Conservation (phyloP, 2,888 invertebrate genomes). For the Chrysomela aeneicollis region DNA sequence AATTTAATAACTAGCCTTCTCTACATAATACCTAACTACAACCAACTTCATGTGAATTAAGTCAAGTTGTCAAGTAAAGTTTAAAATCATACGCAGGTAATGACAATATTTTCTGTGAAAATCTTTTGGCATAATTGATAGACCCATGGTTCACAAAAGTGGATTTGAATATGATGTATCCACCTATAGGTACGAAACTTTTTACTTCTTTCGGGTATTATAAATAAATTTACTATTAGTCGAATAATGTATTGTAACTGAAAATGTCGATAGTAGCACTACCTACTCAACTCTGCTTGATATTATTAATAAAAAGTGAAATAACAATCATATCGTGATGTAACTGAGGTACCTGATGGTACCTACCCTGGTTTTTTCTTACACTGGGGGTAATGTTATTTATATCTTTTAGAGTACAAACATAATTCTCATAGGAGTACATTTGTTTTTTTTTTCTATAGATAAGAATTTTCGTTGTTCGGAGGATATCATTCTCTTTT, state of each 20-base stretch:
- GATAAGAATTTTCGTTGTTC: conserved; percentile 36
- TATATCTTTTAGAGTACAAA: conserved; percentile 59
- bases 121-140: too few relatives aligned
- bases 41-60: too few relatives aligned
- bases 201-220: conserved; percentile 46
- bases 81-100: too few relatives aligned
- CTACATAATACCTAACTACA: too few relatives aligned
- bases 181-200: not conserved
- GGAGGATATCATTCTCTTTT: conserved; percentile 47
- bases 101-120: too few relatives aligned
- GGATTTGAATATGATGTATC: conserved; percentile 31
- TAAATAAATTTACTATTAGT: conserved; percentile 48
- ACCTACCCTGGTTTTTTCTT: conserved; percentile 48
- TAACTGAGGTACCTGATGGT: conserved; percentile 49
- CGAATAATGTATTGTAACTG: conserved; percentile 44
- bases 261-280: conserved; percentile 53
- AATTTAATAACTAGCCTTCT: too few relatives aligned
- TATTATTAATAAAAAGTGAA: conserved; percentile 47
- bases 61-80: too few relatives aligned
- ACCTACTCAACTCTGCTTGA: conserved; percentile 50
- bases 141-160: conserved; percentile 28
- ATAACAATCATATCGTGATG: conserved; percentile 59
- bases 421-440: conserved; percentile 51
- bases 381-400: conserved; percentile 49
- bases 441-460: conserved; percentile 40